phyloP scores from a whole-genome alignment of 2,888 invertebrate genomes.

The Hydriomena furcata region DNA sequence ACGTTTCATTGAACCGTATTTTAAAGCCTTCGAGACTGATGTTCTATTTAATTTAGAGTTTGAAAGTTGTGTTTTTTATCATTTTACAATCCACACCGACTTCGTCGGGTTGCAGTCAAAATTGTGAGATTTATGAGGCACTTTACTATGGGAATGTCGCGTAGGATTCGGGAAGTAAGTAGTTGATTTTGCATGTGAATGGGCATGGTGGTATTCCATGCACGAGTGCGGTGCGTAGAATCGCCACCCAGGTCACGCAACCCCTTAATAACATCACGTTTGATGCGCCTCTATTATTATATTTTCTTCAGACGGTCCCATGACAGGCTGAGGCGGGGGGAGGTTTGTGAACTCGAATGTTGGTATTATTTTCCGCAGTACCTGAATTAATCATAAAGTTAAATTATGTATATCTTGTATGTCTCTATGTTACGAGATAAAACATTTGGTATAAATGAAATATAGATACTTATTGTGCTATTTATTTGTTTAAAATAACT shows the following conservation, averaged over 20 bases:
- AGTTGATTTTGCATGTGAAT: slow-evolving; percentile 76
- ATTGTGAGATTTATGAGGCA: slow-evolving; percentile 52
- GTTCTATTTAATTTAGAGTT: slow-evolving; percentile 4
- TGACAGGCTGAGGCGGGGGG: slow-evolving; percentile 52
- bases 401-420: no score
- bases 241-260: slow-evolving; percentile 74
- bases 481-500: no score
- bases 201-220: slow-evolving; percentile 59
- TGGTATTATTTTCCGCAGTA: slow-evolving; percentile 23
- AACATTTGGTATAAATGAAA: no score
- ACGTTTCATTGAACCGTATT: slow-evolving; percentile 18
- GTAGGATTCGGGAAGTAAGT: slow-evolving; percentile 54
- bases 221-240: slow-evolving; percentile 71
- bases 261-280: slow-evolving; percentile 83
- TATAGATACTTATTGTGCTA: no score
- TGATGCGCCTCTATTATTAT: slow-evolving; percentile 83
- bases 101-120: slow-evolving; percentile 38
- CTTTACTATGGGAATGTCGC: slow-evolving; percentile 53
- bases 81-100: slow-evolving; percentile 45
- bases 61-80: neutral
- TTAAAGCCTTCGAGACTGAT: slow-evolving; percentile 3
- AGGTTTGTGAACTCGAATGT: slow-evolving; percentile 32
- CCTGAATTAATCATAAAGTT: slow-evolving; percentile 5
- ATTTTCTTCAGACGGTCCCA: slow-evolving; percentile 79
- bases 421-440: no score